Evolutionary conservation across 1,140 invertebrate genomes (phyloP), one percentile per base, ranked within the genome.

Genomic region (Asobara japonica): DNA sequence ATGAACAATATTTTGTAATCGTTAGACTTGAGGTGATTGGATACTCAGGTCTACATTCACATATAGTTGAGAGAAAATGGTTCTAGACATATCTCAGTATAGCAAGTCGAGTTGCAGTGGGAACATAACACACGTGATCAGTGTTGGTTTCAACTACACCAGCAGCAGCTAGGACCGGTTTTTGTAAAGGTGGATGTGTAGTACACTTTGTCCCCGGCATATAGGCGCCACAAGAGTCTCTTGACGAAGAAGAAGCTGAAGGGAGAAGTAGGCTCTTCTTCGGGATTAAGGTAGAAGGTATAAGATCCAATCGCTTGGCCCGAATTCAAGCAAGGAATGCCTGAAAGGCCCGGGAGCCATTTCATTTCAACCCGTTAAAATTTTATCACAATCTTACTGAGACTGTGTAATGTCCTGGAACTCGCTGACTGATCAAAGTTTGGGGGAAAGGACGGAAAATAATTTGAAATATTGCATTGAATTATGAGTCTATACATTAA

Each of bases 131-230:
- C 41, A 67, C 25, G 18, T 20, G 13, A 27, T 48, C 20, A 6
- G 22, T 65, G 33, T 38, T 65, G 33, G 31, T 64, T 18, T 65
- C 68, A 41, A 56, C 62, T 70, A 61, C 56, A 70, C 13, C 56
- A 41, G 36, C 31, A 41, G 36, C 20, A 18, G 8, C 20, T 60
- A 60, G 60, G 60, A 62, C 60, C 60, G 60, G 60, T 62, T 62
- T 60, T 25, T 62, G 29, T 62, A 30, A 30, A 62, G 27, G 27
- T 62, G 60, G 30, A 62, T 31, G 27, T 62, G 27, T 62, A 30
- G 29, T 31, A 31, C 29, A 62, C 60, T 31, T 3, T 62, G 27
- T 29, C 27, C 60, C 60, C 60, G 60, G 60, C 60, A 62, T 16
- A 62, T 62, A n/a, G 60, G 60, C 60, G 60, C 60, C 60, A 62